Evolutionary conservation across 2,888 invertebrate genomes (phyloP), one percentile per base, ranked within the genome.

Genomic region (Orthonevra nobilis): DNA sequence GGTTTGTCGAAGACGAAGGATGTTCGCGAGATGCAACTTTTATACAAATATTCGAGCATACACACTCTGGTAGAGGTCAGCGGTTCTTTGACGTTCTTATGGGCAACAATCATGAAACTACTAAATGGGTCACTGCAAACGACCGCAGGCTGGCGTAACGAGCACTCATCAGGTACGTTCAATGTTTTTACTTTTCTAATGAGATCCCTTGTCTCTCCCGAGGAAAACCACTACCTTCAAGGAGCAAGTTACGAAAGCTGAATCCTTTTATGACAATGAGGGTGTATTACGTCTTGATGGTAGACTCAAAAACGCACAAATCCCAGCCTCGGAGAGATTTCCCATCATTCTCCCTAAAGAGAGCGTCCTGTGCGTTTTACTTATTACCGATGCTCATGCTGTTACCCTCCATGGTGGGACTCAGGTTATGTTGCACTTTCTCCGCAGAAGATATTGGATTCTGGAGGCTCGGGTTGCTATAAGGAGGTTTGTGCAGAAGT

Each of bases 211-310:
- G 34, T 54, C 56, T 56, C 7, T 1, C 7, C 38, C 44, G 32
- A 48, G 20, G 23, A 20, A 44, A 20, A 14, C 23, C 50, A 1
- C 3, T 32, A 0, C 9, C 15, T 28, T 15, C 23, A 6, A 42
- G 30, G 12, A 42, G 63, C 28, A 42, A 30, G 15, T 4, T 61
- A n/a, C 5, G 28, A 3, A 72, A 61, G 17, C 19, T 63, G 1
- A 72, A 72, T n/a, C 54, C 61, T 10, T 40, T 48, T 5, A 48
- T 69, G 50, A 70, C 26, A 36, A 58, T 6, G 9, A 9, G 2
- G 44, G 46, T 7, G 10, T 68, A 7, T 0, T 68, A 12, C 68
- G 68, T 3, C 7, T 68, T 6, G 48, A 56, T 38, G 68, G 58
- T 1, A 15, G 68, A 38, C n/a, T 58, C 2, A 68, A 36, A 36